Base-by-base conservation (phyloP, 2,888 invertebrate species). In the Aricia artaxerxes region DNA sequence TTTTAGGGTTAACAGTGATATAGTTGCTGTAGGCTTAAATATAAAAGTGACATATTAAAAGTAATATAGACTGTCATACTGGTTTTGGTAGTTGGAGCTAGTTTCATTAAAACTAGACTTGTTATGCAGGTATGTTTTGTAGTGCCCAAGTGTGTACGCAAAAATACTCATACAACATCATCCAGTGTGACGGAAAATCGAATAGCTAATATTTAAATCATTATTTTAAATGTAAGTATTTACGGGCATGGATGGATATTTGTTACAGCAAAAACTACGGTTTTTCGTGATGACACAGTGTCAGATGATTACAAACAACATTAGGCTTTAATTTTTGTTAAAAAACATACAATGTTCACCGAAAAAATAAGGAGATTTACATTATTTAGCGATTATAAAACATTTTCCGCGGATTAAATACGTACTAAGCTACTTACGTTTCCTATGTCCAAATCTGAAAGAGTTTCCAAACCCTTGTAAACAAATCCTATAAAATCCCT, bases 401-500 rank as follows among this genome's bases (percentile, higher is more conserved):
- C 49, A 31, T 75, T 75, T 75, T 24, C 44, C 44, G 9, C 75
- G 13, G 75, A 75, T 75, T 75, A 75, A 75, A 75, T 49, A 13
- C 49, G 31, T 44, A 13, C 11, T 49, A 75, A 75, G 75, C 75
- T 75, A 75, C 75, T 75, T 75, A 75, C 75, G 75, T 24, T 1
- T 11, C 73, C 44, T 75, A 75, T 75, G 49, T 44, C 75, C 49
- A 49, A 49, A 75, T 75, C 75, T 53, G 75, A 75, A 75, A 75
- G 79, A 49, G 75, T 75, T 75, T 11, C 44, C 49, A 73, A 4
- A 11, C 0, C 9, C 0, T 24, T 13, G 35, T 49, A 75, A 49
- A 31, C 38, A 75, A 75, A 75, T 75, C 75, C 44, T 49, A 49
- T 44, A 13, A 44, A 75, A 75, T 75, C 75, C 49, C 75, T 75